phyloP scores from a whole-genome alignment of 2,113 vertebrate genomes.

The Casuarius casuarius region DNA sequence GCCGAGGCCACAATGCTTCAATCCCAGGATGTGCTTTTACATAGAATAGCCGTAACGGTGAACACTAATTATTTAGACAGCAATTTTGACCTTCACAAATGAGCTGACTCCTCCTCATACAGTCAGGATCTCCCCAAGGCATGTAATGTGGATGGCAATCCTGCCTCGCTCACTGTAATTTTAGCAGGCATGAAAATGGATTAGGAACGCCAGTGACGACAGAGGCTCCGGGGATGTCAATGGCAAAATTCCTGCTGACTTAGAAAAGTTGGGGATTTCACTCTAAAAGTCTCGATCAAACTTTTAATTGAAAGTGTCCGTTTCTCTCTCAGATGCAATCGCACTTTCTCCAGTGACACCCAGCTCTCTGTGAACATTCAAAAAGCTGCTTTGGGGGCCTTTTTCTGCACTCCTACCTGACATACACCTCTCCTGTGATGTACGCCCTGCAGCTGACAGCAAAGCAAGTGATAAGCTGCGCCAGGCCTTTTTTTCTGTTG shows the following conservation, averaged over 20 bases:
- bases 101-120: not conserved
- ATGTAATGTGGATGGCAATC: not conserved
- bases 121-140: not conserved
- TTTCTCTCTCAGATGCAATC: not conserved
- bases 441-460: not conserved
- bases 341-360: not conserved
- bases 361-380: not conserved
- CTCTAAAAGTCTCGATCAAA: not conserved
- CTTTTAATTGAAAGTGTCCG: not conserved
- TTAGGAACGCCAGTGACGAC: not conserved
- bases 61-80: not conserved
- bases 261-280: not conserved
- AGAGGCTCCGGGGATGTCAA: not conserved
- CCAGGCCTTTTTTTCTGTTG: not conserved
- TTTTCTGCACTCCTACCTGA: not conserved
- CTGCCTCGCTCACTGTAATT: not conserved
- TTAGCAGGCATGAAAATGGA: accelerated
- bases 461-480: not conserved
- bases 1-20: not conserved
- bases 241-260: not conserved
- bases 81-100: not conserved
- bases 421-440: not conserved
- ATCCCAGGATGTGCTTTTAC: not conserved
- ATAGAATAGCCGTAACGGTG: accelerated
- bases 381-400: not conserved